These are phyloP conservation scores for Lasioglossum baleicum DNA, from an alignment of 1,140 invertebrate genomes.

Conservation along the genomic window DNA sequence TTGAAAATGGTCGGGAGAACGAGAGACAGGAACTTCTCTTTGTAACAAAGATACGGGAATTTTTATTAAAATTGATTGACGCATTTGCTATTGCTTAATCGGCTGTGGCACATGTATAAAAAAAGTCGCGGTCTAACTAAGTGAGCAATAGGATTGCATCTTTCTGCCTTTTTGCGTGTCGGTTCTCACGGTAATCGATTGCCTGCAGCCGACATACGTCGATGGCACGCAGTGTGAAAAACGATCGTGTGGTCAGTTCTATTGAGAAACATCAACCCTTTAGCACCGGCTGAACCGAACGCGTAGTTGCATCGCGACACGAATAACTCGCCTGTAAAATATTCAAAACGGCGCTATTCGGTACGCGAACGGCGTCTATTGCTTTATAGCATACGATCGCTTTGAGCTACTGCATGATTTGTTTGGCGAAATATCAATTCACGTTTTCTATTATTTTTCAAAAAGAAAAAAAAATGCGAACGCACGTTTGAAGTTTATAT, in stretches of 20 bases:
- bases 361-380: not conserved
- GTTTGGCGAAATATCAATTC: too few species aligned
- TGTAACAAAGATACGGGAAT: too few species aligned
- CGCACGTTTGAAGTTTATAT: too few species aligned
- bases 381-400: too few species aligned
- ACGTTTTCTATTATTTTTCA: too few species aligned
- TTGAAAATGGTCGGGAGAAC: too few species aligned
- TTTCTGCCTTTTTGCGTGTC: not conserved
- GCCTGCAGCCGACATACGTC: not conserved
- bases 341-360: not conserved
- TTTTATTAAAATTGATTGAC: not conserved
- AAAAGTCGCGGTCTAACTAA: not conserved
- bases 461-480: too few species aligned
- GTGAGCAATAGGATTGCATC: not conserved
- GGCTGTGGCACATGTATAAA: not conserved
- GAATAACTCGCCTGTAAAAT: not conserved
- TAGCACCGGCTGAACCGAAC: not conserved
- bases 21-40: too few species aligned
- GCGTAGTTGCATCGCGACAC: not conserved
- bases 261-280: slow-evolving; percentile 4
- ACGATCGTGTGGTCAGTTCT: not conserved
- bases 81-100: not conserved
- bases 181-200: not conserved
- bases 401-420: too few species aligned
- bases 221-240: slow-evolving; percentile 2